Base-by-base conservation (phyloP, 2,888 invertebrate genomes). In the Hedya salicella region DNA sequence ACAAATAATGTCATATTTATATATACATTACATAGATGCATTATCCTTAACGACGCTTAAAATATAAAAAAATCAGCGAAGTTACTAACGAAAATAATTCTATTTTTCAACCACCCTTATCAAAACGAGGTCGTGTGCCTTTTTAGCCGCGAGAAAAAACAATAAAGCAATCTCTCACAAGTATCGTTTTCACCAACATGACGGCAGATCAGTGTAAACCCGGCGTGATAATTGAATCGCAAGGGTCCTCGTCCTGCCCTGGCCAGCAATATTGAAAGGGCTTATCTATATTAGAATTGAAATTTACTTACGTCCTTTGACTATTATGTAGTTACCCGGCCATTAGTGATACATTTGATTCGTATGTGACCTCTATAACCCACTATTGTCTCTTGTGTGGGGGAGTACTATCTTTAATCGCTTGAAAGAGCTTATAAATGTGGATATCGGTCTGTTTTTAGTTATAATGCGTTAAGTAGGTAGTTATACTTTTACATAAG, bases 61-160 rank as follows among this genome's bases (percentile, higher is more conserved):
- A 25, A 25, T 25, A 25, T 25, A 25, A 25, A 4, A 25, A 25
- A 3, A 25, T 25, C 25, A 25, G 25, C 25, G 4, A 36, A 32
- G n/a, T 30, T n/a, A n/a, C n/a, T 32, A 46, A 46, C 32, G n/a
- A 30, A 32, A 46, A 32, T n/a, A n/a, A 46, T 57, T 16, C 16
- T 44, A 32, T 19, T 44, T 16, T 46, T 19, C 44, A 19, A 68
- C 67, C 69, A 70, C 73, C 70, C 72, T 67, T 75, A 71, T 83
- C 75, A 85, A 86, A 85, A 85, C 78, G 72, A 64, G 68, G 80
- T 76, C 86, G 84, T 85, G 89, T 85, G 88, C 73, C 79, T 91
- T 91, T 91, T 91, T 89, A 87, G 81, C 85, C 88, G 83, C 91
- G 93, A 92, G 92, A 93, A 93, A 93, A 93, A 93, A 93, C 92